Conservation (phyloP, 2,113 vertebrate genomes). For the Chauna torquata region DNA sequence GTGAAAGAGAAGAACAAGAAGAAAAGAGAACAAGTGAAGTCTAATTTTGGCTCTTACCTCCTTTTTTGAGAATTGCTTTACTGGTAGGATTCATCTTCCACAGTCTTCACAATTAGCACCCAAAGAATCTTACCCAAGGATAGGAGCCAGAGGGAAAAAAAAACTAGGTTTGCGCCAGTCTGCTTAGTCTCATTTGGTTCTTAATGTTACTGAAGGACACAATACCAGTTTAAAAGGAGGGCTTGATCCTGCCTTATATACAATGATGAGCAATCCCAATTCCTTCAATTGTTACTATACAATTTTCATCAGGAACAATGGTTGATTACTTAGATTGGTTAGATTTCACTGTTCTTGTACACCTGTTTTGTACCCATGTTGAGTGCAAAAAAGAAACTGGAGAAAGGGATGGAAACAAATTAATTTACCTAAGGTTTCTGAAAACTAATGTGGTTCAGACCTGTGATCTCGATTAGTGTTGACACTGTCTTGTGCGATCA, state of each 20-base stretch:
- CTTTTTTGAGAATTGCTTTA: not conserved
- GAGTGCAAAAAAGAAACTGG: not conserved
- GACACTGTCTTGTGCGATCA: not conserved
- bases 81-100: not conserved
- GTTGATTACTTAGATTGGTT: too few species aligned
- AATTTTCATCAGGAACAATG: not conserved
- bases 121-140: not conserved
- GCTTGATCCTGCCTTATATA: not conserved
- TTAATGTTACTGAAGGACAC: not conserved
- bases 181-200: not conserved
- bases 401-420: not conserved
- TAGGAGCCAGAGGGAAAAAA: not conserved
- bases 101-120: not conserved
- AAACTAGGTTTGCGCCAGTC: not conserved
- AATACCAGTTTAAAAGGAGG: not conserved
- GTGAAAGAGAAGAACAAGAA: not conserved
- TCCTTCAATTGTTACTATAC: not conserved
- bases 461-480: not conserved
- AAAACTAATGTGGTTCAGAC: not conserved
- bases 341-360: not conserved
- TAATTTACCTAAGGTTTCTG: not conserved
- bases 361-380: not conserved
- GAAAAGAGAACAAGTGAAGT: not conserved
- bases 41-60: not conserved
- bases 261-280: accelerated